Percentiles rank a stretch among this genome's conserved stretches.
Evolutionary conservation across 2,888 invertebrate species (phyloP).

Genomic region (Elaeidobius kamerunicus): DNA sequence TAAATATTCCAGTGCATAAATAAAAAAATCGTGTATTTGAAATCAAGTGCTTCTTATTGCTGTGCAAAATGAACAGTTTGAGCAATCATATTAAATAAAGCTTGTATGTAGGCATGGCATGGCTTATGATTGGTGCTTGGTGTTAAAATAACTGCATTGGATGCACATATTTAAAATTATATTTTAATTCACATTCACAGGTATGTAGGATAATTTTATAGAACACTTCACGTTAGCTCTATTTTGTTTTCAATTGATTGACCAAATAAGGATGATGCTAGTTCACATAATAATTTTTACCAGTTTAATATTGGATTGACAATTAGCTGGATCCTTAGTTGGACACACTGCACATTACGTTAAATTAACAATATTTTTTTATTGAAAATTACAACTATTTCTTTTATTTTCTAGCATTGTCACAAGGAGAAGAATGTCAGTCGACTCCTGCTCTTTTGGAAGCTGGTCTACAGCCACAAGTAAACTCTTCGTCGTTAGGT

Average conservation of each 20-base stretch:
- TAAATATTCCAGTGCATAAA: neutral
- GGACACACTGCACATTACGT: too few species aligned
- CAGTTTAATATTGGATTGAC: too few species aligned
- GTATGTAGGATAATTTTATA: conserved; percentile 18
- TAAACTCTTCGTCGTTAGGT: conserved; percentile 63
- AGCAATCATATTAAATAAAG: neutral
- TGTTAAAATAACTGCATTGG: conserved; percentile 4
- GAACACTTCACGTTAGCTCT: neutral
- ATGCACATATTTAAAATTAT: neutral
- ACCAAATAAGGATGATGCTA: neutral
- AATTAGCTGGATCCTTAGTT: too few species aligned
- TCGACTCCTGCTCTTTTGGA: conserved; percentile 82
- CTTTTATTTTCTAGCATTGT: conserved; percentile 57
- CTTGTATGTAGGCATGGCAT: conserved; percentile 6
- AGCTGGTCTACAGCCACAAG: conserved; percentile 54
- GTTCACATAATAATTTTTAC: neutral
- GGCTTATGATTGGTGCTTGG: conserved; percentile 6
- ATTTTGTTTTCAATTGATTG: neutral
- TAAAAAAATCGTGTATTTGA: neutral
- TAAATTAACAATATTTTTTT: too few species aligned
- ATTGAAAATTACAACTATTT: neutral
- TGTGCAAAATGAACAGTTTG: neutral
- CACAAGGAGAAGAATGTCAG: conserved; percentile 86
- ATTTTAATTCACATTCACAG: conserved; percentile 2
- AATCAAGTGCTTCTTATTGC: neutral